These are phyloP conservation scores for Phymatocera aterrima DNA, from an alignment of 2,888 invertebrate genomes.

Conservation along the genomic window DNA sequence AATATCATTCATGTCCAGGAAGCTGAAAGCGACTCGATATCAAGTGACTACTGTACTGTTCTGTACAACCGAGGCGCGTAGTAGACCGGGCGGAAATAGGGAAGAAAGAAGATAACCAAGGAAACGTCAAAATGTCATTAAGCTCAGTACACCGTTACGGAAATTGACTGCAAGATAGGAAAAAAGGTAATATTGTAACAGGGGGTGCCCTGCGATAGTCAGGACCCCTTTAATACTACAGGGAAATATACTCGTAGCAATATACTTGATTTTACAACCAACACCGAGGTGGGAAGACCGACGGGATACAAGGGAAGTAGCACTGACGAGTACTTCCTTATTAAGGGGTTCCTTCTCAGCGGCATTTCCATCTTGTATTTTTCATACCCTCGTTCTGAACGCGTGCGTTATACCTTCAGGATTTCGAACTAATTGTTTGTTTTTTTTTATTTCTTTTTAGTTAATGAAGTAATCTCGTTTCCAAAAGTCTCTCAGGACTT, in stretches of 20 bases:
- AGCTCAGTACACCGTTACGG: constrained; percentile 40
- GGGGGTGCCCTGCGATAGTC: constrained; percentile 32
- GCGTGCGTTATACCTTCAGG: not conserved
- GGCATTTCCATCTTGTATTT: not conserved
- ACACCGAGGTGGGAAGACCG: constrained; percentile 20
- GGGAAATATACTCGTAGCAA: constrained; percentile 41
- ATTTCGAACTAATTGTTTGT: no score
- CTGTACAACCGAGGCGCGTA: not conserved
- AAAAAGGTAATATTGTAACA: constrained; percentile 39
- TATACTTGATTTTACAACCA: constrained; percentile 42
- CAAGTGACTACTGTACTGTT: not conserved
- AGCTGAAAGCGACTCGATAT: constrained; percentile 23
- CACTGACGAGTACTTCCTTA: constrained; percentile 31
- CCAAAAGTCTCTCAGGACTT: no score
- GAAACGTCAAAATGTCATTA: constrained; percentile 41
- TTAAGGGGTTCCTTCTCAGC: not conserved
- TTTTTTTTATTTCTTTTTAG: no score
- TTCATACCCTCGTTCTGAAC: constrained; percentile 9
- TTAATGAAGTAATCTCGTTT: no score
- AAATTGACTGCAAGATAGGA: constrained; percentile 42
- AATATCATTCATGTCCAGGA: constrained; percentile 34
- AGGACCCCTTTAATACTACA: constrained; percentile 39
- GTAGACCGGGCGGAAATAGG: constrained; percentile 25
- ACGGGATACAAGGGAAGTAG: constrained; percentile 18
- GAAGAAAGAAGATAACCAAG: constrained; percentile 31